Evolutionary conservation across 2,113 vertebrate genomes (phyloP).

Genomic region (Zingel zingel): DNA sequence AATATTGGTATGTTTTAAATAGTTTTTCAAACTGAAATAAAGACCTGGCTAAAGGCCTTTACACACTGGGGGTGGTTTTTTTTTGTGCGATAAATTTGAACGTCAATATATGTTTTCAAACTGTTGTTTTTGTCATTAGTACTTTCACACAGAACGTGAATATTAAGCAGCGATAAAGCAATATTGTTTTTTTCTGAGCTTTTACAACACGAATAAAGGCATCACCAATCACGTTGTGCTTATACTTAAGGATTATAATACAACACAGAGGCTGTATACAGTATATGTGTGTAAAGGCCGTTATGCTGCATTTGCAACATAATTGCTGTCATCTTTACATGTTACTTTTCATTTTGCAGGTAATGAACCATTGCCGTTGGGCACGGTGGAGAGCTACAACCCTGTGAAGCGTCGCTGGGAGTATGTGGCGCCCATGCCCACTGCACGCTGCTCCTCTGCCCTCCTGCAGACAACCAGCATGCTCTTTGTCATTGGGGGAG

Average conservation of each 20-base stretch:
- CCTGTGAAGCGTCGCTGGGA: slow-evolving; percentile 92
- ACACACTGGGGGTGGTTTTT: too few species aligned
- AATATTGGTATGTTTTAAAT: not conserved
- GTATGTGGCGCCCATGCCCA: slow-evolving; percentile 89
- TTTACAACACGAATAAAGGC: too few species aligned
- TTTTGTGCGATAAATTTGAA: too few species aligned
- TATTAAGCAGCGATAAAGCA: too few species aligned
- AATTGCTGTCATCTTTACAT: not conserved
- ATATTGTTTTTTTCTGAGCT: too few species aligned
- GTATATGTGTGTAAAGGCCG: too few species aligned
- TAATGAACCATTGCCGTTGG: slow-evolving; percentile 93
- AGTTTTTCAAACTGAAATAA: not conserved
- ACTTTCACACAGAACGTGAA: too few species aligned
- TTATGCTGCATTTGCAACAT: not conserved
- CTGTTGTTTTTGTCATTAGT: too few species aligned
- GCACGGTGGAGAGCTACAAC: slow-evolving; percentile 93
- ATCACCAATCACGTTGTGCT: too few species aligned
- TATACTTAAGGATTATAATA: too few species aligned
- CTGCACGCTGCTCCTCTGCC: slow-evolving; percentile 93
- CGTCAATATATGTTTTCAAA: too few species aligned
- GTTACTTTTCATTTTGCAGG: slow-evolving; percentile 79
- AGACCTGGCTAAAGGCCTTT: not conserved
- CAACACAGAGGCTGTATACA: too few species aligned
- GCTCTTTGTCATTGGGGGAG: slow-evolving; percentile 94
- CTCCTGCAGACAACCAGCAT: slow-evolving; percentile 85